These are phyloP conservation scores for Halictus rubicundus DNA, from an alignment of 1,140 invertebrate genomes.

Conservation along the genomic window DNA sequence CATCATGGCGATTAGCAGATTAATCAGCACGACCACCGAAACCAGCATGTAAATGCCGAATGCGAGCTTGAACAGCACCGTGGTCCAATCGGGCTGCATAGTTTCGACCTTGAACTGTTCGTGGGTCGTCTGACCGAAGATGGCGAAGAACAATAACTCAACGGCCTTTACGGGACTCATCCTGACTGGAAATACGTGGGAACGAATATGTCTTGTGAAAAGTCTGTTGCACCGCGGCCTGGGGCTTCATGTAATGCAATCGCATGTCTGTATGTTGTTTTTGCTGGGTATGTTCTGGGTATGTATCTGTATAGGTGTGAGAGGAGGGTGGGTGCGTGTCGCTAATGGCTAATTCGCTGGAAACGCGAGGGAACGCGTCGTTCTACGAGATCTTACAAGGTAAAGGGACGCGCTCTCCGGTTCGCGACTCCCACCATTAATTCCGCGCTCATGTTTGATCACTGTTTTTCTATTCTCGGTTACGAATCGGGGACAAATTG, in stretches of 20 bases:
- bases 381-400: not conserved
- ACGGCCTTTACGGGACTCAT: conserved; percentile 94
- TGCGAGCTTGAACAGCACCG: conserved; percentile 89
- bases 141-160: conserved; percentile 98
- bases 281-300: conserved; percentile 13
- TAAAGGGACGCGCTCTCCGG: too few relatives aligned
- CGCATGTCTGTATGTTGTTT: conserved; percentile 24
- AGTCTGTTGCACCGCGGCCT: conserved; percentile 28
- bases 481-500: too few relatives aligned
- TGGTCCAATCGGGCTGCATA: conserved; percentile 87
- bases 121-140: conserved; percentile 98
- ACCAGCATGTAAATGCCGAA: conserved; percentile 98
- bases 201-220: conserved; percentile 71
- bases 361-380: not conserved
- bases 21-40: conserved; percentile 98
- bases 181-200: conserved; percentile 88
- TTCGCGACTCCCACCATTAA: not conserved
- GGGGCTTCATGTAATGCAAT: conserved; percentile 19
- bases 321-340: not conserved
- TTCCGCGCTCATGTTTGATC: not conserved
- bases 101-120: conserved; percentile 85
- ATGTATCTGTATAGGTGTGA: not conserved
- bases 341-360: conserved; percentile 4
- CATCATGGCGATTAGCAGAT: conserved; percentile 99
- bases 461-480: too few relatives aligned